Conservation (phyloP, 2,113 vertebrate species). For the Nannospalax galili region DNA sequence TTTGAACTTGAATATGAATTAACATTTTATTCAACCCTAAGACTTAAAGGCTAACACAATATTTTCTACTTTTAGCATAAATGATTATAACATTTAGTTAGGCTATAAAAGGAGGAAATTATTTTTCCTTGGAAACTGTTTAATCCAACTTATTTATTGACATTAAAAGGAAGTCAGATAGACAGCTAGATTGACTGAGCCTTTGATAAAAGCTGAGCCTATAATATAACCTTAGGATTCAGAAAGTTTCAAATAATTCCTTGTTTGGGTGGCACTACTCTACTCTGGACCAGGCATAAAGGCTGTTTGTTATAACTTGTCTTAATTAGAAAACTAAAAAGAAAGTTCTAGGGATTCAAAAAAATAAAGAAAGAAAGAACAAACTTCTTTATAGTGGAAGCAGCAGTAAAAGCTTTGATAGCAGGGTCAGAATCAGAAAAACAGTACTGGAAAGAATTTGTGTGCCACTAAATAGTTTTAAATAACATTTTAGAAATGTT, state of each 20-base stretch:
- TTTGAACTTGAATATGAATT: background rate
- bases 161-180: background rate
- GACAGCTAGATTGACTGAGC: background rate
- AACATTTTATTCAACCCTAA: background rate
- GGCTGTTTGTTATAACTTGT: background rate
- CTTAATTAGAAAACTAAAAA: background rate
- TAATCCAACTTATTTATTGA: background rate
- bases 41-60: background rate
- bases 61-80: background rate
- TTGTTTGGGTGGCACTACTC: background rate
- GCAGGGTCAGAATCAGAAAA: background rate
- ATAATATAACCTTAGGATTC: background rate
- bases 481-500: background rate
- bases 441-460: background rate
- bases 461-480: background rate
- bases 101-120: background rate
- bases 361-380: background rate
- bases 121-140: background rate
- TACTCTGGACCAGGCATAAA: background rate
- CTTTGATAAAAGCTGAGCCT: background rate
- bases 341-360: background rate
- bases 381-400: background rate
- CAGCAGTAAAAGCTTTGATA: background rate
- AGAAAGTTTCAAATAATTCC: background rate
- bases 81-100: background rate